These are phyloP conservation scores for Bathynomus jamesi DNA, from an alignment of 1,140 invertebrate species.

Conservation along the genomic window DNA sequence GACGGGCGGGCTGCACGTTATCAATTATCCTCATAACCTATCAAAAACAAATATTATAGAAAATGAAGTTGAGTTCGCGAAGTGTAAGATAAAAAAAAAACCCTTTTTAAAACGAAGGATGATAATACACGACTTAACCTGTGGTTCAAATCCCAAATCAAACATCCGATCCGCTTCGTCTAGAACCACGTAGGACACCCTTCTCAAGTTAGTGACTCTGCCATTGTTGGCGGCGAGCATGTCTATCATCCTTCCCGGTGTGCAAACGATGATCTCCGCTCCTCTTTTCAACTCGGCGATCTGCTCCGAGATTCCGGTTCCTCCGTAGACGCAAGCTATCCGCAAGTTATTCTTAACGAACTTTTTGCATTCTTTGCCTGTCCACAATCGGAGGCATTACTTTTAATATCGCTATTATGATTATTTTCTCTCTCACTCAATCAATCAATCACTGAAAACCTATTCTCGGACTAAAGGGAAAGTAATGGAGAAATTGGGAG, in stretches of 20 bases:
- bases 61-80: too few relatives aligned
- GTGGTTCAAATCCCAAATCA: conserved; percentile 99
- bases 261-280: conserved; percentile 97
- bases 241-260: conserved; percentile 98
- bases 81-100: too few relatives aligned
- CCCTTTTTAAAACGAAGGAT: too few relatives aligned
- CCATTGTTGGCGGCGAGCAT: conserved; percentile 98
- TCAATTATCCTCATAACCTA: conserved; percentile 94
- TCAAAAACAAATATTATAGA: too few relatives aligned
- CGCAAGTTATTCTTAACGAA: conserved; percentile 83
- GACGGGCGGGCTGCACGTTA: conserved; percentile 90
- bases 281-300: conserved; percentile 97
- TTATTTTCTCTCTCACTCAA: too few relatives aligned
- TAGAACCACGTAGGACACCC: conserved; percentile 94
- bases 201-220: conserved; percentile 83
- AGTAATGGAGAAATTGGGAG: too few relatives aligned
- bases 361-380: conserved; percentile 83
- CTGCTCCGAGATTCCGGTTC: conserved; percentile 80
- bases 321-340: conserved; percentile 96
- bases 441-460: too few relatives aligned
- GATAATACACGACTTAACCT: too few relatives aligned
- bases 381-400: too few relatives aligned
- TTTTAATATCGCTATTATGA: too few relatives aligned
- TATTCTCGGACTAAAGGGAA: too few relatives aligned
- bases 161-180: conserved; percentile 99